A percentile compares a stretch with the other conserved stretches of the same genome.
phyloP scores from a whole-genome alignment of 1,140 invertebrate species.

The Lucilia cuprina region DNA sequence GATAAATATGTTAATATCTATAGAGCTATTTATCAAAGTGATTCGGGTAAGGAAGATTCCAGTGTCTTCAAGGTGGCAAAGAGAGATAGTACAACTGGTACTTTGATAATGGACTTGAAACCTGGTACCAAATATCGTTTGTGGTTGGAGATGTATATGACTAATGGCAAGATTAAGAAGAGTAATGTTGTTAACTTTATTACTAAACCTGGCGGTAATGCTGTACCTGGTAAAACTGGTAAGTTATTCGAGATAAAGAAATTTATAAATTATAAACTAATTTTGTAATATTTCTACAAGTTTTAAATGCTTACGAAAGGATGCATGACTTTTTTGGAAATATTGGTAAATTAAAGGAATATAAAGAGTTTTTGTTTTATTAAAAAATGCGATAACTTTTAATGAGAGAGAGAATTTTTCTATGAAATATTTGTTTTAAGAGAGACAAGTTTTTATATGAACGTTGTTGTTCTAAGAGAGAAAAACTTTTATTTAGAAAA shows the following conservation, averaged over 20 bases:
- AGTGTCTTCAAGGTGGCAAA: constrained; percentile 86
- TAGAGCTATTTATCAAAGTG: constrained; percentile 81
- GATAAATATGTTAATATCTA: constrained; percentile 92
- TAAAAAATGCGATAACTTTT: too few species aligned
- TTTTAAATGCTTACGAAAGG: constrained; percentile 50
- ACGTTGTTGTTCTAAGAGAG: background rate
- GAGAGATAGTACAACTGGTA: constrained; percentile 75
- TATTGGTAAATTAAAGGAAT: constrained; percentile 45
- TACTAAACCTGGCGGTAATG: constrained; percentile 77
- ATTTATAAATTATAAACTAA: background rate
- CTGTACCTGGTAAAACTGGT: constrained; percentile 46
- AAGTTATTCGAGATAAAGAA: constrained; percentile 4
- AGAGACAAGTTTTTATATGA: background rate
- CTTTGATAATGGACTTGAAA: constrained; percentile 75
- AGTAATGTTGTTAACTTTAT: constrained; percentile 86
- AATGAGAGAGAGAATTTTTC: too few species aligned
- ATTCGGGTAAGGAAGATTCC: constrained; percentile 76
- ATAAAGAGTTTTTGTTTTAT: too few species aligned
- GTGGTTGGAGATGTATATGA: constrained; percentile 87
- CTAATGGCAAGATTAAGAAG: constrained; percentile 87
- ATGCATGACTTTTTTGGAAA: constrained; percentile 50
- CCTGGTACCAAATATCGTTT: constrained; percentile 84
- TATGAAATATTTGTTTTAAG: too few species aligned
- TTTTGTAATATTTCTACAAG: constrained; percentile 43
- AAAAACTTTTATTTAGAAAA: background rate